Conservation (phyloP, 2,888 invertebrate species). For the Pherbina coryleti region DNA sequence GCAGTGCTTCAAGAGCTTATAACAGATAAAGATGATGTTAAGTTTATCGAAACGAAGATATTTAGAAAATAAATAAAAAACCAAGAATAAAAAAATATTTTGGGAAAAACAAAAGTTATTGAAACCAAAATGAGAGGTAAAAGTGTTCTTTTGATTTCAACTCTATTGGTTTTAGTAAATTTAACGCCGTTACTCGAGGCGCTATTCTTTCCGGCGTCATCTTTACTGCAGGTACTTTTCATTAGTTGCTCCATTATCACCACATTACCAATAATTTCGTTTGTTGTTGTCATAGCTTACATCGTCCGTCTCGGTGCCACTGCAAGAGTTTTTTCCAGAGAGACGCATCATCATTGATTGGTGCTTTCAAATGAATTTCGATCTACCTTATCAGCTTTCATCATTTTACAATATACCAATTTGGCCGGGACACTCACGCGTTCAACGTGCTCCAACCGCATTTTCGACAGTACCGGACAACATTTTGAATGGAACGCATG, state of each 20-base stretch:
- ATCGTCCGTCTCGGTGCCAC: slow-evolving; percentile 63
- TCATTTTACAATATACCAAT: slow-evolving; percentile 66
- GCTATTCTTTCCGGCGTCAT: slow-evolving; percentile 28
- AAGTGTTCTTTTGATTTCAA: background rate
- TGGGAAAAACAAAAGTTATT: too few relatives aligned
- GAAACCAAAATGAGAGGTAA: too few relatives aligned
- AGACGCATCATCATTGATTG: slow-evolving; percentile 65
- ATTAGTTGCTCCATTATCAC: background rate
- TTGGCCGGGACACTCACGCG: slow-evolving; percentile 60
- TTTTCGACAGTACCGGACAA: background rate
- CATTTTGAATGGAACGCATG: slow-evolving; percentile 25
- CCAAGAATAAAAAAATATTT: background rate
- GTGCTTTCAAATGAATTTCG: slow-evolving; percentile 67
- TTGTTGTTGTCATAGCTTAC: slow-evolving; percentile 54
- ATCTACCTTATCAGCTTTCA: slow-evolving; percentile 57
- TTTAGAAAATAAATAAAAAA: background rate
- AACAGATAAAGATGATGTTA: too few relatives aligned
- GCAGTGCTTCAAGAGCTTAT: too few relatives aligned
- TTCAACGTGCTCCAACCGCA: background rate
- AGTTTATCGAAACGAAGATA: too few relatives aligned
- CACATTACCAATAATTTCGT: background rate
- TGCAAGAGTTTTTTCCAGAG: slow-evolving; percentile 60
- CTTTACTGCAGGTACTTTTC: slow-evolving; percentile 10
- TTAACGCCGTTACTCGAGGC: background rate
- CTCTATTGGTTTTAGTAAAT: background rate